These are phyloP conservation scores for Microcebus murinus DNA, from an alignment of 2,113 vertebrate species.

Conservation along the genomic window DNA sequence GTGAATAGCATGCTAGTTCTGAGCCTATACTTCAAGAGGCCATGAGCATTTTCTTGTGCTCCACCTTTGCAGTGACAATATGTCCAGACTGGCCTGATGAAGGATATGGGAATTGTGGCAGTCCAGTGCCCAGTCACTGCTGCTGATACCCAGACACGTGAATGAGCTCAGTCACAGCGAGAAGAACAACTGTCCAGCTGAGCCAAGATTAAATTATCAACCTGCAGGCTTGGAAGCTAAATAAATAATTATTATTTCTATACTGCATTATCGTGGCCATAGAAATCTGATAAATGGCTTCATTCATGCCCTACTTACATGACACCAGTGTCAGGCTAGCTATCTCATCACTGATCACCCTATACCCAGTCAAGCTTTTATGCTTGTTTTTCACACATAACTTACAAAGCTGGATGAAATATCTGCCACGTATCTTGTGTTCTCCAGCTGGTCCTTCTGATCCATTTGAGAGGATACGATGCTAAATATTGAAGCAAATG, in stretches of 20 bases:
- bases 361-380: not conserved
- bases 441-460: slow-evolving; percentile 55
- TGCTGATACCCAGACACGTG: not conserved
- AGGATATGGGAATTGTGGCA: not conserved
- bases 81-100: not conserved
- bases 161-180: not conserved
- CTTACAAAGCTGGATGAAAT: slow-evolving; percentile 13
- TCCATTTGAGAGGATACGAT: slow-evolving; percentile 63
- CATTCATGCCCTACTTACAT: not conserved
- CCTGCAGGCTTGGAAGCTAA: not conserved
- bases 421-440: slow-evolving; percentile 39
- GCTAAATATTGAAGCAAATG: slow-evolving; percentile 68
- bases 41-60: not conserved
- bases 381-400: slow-evolving; percentile 34
- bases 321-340: not conserved
- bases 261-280: not conserved
- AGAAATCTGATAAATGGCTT: not conserved
- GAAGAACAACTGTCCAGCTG: not conserved
- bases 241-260: slow-evolving; percentile 8
- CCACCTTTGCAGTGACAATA: not conserved
- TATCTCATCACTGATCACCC: not conserved
- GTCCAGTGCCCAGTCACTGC: not conserved
- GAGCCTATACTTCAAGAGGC: not conserved
- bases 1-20: not conserved
- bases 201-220: not conserved